These are phyloP conservation scores for Acanthopagrus latus DNA, from an alignment of 2,797 vertebrate species.

Conservation along the genomic window DNA sequence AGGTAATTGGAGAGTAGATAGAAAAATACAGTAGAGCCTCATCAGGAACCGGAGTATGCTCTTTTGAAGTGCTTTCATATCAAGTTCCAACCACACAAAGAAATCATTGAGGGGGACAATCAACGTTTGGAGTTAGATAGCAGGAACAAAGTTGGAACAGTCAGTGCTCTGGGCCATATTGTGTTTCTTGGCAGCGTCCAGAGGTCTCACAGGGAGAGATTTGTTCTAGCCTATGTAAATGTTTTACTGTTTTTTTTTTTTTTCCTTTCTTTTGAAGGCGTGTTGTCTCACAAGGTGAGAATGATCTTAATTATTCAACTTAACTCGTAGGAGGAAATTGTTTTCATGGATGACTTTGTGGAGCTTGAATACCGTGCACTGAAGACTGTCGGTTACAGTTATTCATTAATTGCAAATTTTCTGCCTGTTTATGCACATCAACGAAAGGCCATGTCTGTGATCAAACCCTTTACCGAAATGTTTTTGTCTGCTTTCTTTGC, in stretches of 20 bases:
- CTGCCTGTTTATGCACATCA: constrained; percentile 12
- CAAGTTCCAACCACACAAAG: constrained; percentile 61
- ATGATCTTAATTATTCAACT: constrained; percentile 41
- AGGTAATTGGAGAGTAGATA: constrained; percentile 57
- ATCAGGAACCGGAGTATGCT: constrained; percentile 43
- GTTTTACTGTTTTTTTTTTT: neutral
- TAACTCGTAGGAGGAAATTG: constrained; percentile 3
- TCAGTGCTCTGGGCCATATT: constrained; percentile 36
- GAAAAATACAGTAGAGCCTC: constrained; percentile 58
- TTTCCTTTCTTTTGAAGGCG: constrained; percentile 45
- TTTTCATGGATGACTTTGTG: constrained; percentile 46
- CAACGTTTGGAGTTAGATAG: constrained; percentile 52
- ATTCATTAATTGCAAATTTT: constrained; percentile 37
- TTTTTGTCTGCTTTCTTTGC: constrained; percentile 31
- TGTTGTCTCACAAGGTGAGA: constrained; percentile 43
- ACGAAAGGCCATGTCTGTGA: constrained; percentile 19
- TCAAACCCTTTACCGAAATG: constrained; percentile 30
- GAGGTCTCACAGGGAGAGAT: constrained; percentile 52
- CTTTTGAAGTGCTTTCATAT: constrained; percentile 60
- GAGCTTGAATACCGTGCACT: neutral
- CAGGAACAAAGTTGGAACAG: constrained; percentile 42
- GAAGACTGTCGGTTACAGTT: constrained; percentile 19
- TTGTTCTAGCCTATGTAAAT: constrained; percentile 37
- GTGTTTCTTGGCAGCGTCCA: constrained; percentile 12
- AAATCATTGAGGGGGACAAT: constrained; percentile 48